Evolutionary conservation across 2,797 vertebrate genomes (phyloP), one percentile per base, ranked within the genome.

Genomic region (Propithecus perrieri): DNA sequence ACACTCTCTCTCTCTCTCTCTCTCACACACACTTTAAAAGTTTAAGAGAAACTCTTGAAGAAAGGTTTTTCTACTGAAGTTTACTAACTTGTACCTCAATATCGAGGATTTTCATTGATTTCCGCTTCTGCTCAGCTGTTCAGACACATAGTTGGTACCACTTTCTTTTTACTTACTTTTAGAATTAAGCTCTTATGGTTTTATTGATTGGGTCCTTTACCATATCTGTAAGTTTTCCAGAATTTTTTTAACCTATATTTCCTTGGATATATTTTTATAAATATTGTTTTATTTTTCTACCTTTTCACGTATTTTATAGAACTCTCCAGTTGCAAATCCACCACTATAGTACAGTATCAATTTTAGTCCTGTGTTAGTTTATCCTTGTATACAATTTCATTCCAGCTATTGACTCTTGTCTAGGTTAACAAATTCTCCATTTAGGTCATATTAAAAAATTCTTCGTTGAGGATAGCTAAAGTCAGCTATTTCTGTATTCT

Each of bases 11-110:
- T 48, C 46, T 48, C 46, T 48, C 46, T 48, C 46, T 48, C 12
- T 48, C 46, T 13, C 1, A 18, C 7, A 43, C 14, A 33, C 50
- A 85, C 41, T 43, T 59, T 11, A 30, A 69, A 89, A 76, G 24
- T 91, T 96, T 50, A 67, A 74, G 57, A 94, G 67, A 53, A 89
- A 79, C 14, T 89, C 84, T 89, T 85, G 10, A 80, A 90, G 15
- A 80, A 69, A 79, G 15, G 15, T 63, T 95, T 81, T 91, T 61
- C 55, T 91, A 33, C 38, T 86, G n/a, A 83, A 89, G 55, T 83
- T 35, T 89, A 28, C 1, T 76, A 63, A 87, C 30, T 59, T 91
- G 1, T 20, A 4, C 84, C 7, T 65, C 50, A 85, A 1, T 63
- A 24, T 63, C 30, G 48, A 28, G 14, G n/a, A 48, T 30, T 84